Evolutionary conservation across 2,113 vertebrate genomes (phyloP), one percentile per base, ranked within the genome.

Genomic region (Sinocyclocheilus rhinocerous): DNA sequence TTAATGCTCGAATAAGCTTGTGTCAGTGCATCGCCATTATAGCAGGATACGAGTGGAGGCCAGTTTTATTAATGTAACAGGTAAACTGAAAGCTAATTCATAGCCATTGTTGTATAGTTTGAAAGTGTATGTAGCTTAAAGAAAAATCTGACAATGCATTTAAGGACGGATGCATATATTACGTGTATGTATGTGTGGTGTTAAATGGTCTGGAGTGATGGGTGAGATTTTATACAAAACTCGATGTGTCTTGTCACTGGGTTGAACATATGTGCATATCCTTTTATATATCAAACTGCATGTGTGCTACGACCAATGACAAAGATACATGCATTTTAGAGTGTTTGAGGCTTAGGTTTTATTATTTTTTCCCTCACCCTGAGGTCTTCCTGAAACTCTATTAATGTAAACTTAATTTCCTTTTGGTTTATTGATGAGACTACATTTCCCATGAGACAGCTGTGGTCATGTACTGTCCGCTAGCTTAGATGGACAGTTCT

Each of bases 281-380:
- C 89, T 81, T 87, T 87, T 93, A 90, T 93, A 91, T 93, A 92
- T 92, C 67, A 87, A 92, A 87, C 89, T 93, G 93, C 94, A 94
- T 94, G 93, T 93, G 85, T 94, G 91, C 91, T 92, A 91, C 92
- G 89, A 91, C 90, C 87, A 92, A 88, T 93, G 89, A 92, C 82
- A 87, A 91, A 89, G 89, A 90, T 90, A 85, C 90, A 92, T 94
- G 93, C 92, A 92, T 94, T 94, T 93, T 89, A 85, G 90, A 92
- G 91, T 89, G 86, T 82, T 52, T 92, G 89, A 92, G 91, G 87
- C 88, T 91, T 86, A 89, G 81, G 87, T 84, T 90, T 89, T 79
- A 85, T 81, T 79, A 33, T 26, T 92, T 90, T 84, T 33, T 82
- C 79, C 88, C 88, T 13, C 77, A 63, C 85, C 76, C 87, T 80